phyloP scores from a whole-genome alignment of 1,140 invertebrate species.

The Scylla paramamosain region DNA sequence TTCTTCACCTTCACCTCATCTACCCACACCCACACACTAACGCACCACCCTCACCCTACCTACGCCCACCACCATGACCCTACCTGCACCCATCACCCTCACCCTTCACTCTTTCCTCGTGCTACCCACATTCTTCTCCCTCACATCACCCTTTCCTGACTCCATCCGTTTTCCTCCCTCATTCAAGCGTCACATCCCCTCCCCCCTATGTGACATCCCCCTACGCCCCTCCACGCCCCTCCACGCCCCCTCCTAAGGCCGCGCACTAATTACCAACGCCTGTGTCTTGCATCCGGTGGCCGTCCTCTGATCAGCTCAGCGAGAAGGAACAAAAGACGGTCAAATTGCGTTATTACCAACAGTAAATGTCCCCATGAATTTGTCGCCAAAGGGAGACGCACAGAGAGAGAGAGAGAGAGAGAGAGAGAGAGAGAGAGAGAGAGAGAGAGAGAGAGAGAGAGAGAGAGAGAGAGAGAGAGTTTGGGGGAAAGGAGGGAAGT shows the following conservation, averaged over 20 bases:
- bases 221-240: background rate
- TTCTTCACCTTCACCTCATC: background rate
- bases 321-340: slow-evolving; percentile 47
- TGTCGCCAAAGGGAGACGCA: slow-evolving; percentile 32
- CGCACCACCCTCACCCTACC: background rate
- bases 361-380: slow-evolving; percentile 63
- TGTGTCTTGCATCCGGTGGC: slow-evolving; percentile 25
- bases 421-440: background rate
- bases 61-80: background rate
- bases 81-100: background rate
- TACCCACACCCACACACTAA: too few species aligned
- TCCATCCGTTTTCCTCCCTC: background rate
- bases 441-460: background rate
- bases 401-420: background rate
- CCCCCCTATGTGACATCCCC: background rate
- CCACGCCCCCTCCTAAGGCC: background rate
- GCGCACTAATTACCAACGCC: background rate
- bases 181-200: background rate
- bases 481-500: too few species aligned
- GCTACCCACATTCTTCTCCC: background rate
- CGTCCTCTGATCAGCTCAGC: slow-evolving; percentile 21
- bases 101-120: background rate
- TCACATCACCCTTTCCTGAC: slow-evolving; percentile 1
- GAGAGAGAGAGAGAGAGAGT: too few species aligned
- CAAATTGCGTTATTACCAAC: slow-evolving; percentile 62